Conservation (phyloP, 2,888 invertebrate species). For the Nesidiocoris tenuis region DNA sequence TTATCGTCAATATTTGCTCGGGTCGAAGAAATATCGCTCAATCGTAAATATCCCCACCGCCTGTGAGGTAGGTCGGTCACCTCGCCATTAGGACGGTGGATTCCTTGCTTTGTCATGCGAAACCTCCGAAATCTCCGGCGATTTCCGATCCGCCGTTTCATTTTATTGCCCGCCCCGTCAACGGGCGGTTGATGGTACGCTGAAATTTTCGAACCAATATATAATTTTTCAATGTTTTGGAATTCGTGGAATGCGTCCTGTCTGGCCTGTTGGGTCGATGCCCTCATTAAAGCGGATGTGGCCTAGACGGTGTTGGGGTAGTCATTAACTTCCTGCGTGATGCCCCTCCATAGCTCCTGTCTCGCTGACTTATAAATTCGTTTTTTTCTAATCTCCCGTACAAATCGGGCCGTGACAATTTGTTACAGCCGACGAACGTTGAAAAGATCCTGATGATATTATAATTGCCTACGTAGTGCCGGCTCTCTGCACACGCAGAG, state of each 20-base stretch:
- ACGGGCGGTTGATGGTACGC: not conserved
- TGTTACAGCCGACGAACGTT: not conserved
- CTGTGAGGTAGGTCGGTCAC: not conserved
- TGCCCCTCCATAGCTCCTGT: not conserved
- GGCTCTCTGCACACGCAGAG: no score
- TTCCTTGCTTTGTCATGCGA: not conserved
- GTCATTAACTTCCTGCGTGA: constrained; percentile 12
- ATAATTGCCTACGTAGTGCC: no score
- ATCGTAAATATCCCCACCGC: not conserved
- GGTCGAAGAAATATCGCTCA: not conserved
- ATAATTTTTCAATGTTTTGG: no score
- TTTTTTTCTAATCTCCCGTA: not conserved
- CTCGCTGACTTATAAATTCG: not conserved
- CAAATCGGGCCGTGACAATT: not conserved
- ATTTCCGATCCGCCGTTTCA: not conserved
- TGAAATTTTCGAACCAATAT: not conserved
- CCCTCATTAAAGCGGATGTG: constrained; percentile 31
- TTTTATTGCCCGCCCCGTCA: not conserved
- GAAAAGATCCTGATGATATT: no score
- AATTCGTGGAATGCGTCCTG: constrained; percentile 11
- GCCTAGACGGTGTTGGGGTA: constrained; percentile 38
- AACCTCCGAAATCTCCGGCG: not conserved
- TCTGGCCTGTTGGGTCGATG: constrained; percentile 32
- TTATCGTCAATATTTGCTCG: not conserved
- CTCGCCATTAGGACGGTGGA: not conserved